Percentiles rank a stretch among this genome's conserved stretches.
phyloP scores from a whole-genome alignment of 2,797 vertebrate genomes.

The Gymnothorax reevesii region DNA sequence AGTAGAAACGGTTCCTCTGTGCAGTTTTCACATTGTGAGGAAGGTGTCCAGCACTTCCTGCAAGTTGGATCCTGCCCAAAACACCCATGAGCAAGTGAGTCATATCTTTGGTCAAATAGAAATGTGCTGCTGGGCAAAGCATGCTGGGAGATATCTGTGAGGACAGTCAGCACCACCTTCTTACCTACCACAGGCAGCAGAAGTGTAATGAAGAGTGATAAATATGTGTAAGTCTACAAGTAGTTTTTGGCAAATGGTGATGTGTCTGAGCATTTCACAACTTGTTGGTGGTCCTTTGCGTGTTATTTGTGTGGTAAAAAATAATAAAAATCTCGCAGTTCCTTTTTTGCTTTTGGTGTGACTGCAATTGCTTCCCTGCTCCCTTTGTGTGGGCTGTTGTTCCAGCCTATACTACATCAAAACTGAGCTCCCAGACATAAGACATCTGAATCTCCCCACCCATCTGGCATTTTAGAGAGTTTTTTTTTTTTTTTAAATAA shows the following conservation, averaged over 20 bases:
- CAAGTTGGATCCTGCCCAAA: neutral
- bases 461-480: neutral
- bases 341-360: neutral
- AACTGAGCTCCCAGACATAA: neutral
- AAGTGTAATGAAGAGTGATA: neutral
- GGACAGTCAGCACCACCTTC: neutral
- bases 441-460: neutral
- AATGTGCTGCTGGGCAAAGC: neutral
- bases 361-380: neutral
- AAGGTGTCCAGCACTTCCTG: neutral
- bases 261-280: conserved; percentile 7
- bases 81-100: neutral
- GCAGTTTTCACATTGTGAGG: neutral
- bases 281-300: neutral
- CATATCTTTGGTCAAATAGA: neutral
- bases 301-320: neutral
- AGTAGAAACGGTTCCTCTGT: neutral
- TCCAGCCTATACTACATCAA: neutral
- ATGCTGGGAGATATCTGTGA: neutral
- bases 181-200: neutral
- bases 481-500: neutral
- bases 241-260: neutral
- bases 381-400: neutral
- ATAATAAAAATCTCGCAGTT: neutral
- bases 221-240: neutral